phyloP scores from a whole-genome alignment of 1,140 invertebrate species.

The Triops longicaudatus region DNA sequence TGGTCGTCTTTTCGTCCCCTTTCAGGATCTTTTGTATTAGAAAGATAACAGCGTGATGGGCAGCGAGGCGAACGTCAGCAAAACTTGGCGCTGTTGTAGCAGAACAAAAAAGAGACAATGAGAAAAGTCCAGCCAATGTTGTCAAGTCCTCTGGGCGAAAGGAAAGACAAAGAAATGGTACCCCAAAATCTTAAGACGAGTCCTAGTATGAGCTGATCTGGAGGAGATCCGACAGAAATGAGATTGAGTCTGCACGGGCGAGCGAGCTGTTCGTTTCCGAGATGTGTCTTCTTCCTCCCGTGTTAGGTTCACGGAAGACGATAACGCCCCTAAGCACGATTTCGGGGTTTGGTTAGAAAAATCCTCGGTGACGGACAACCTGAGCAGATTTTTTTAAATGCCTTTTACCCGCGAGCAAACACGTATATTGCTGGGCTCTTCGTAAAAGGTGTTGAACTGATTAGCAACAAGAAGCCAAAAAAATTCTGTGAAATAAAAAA shows the following conservation, averaged over 20 bases:
- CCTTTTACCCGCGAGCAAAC: too few species aligned
- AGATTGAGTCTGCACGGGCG: slow-evolving; percentile 9
- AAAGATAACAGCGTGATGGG: slow-evolving; percentile 12
- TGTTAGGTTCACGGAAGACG: not conserved
- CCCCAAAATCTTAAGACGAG: not conserved
- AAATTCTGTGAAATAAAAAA: too few species aligned
- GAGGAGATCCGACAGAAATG: not conserved
- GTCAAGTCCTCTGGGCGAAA: not conserved
- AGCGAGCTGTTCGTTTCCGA: not conserved
- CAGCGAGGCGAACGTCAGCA: slow-evolving; percentile 1
- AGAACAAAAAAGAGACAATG: not conserved
- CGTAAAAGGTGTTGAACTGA: too few species aligned
- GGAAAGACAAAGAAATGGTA: too few species aligned
- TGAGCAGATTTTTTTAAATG: too few species aligned
- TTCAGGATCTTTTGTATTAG: not conserved
- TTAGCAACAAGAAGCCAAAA: too few species aligned
- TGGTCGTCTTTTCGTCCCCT: not conserved
- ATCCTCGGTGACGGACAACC: too few species aligned
- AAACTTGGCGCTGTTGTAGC: slow-evolving; percentile 7
- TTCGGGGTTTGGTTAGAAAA: not conserved
- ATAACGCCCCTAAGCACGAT: not conserved
- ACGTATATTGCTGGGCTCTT: too few species aligned
- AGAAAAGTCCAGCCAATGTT: not conserved
- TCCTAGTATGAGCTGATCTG: not conserved
- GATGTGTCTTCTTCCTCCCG: not conserved